Conservation (phyloP, 2,888 invertebrate genomes). For the Dyspetes luteomarginatus region DNA sequence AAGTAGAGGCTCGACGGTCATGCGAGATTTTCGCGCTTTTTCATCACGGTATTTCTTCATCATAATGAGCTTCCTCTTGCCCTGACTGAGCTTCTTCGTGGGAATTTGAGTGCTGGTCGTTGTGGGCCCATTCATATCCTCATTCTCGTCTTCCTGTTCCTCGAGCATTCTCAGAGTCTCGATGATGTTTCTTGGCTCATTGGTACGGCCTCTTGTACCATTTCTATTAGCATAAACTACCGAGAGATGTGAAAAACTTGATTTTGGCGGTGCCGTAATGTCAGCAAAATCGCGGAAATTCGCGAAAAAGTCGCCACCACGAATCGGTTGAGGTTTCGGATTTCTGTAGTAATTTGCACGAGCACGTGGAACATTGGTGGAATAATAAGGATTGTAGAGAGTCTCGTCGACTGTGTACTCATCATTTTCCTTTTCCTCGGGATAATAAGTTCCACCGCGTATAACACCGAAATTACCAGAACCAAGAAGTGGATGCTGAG, state of each 20-base stretch:
- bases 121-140: slow-evolving; percentile 39
- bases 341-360: slow-evolving; percentile 89
- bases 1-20: slow-evolving; percentile 79
- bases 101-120: slow-evolving; percentile 77
- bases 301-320: slow-evolving; percentile 90
- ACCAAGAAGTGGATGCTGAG: slow-evolving; percentile 86
- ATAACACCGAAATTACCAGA: slow-evolving; percentile 95
- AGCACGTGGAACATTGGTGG: slow-evolving; percentile 89
- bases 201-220: slow-evolving; percentile 85
- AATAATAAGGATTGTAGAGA: slow-evolving; percentile 86
- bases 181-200: slow-evolving; percentile 91
- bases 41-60: slow-evolving; percentile 81
- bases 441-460: slow-evolving; percentile 93
- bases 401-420: slow-evolving; percentile 86
- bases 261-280: slow-evolving; percentile 92
- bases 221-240: slow-evolving; percentile 94
- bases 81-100: slow-evolving; percentile 80
- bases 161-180: slow-evolving; percentile 91
- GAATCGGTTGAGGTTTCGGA: slow-evolving; percentile 90
- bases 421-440: slow-evolving; percentile 88
- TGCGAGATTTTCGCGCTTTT: slow-evolving; percentile 79
- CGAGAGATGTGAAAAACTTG: slow-evolving; percentile 92
- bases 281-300: slow-evolving; percentile 96
- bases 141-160: slow-evolving; percentile 82
- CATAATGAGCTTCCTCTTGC: slow-evolving; percentile 79